Evolutionary conservation across 2,113 vertebrate species (phyloP).

Genomic region (Chunga burmeisteri): DNA sequence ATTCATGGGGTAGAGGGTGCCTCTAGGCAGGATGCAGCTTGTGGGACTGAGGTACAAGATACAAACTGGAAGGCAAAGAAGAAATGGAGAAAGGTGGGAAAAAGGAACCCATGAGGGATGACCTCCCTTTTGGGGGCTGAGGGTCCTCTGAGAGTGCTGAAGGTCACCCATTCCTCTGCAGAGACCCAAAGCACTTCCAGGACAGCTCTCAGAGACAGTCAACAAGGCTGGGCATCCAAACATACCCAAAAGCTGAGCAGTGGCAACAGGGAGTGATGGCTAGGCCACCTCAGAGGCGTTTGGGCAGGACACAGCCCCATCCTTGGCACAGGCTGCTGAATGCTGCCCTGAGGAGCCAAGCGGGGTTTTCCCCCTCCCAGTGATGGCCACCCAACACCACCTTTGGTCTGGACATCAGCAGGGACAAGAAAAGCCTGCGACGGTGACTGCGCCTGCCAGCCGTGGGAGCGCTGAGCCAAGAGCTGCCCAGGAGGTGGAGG

Average conservation of each 20-base stretch:
- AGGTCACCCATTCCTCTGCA: neutral
- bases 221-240: neutral
- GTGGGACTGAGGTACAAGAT: neutral
- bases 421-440: neutral
- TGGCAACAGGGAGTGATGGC: neutral
- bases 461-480: fast-evolving
- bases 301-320: neutral
- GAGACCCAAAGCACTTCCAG: neutral
- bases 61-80: neutral
- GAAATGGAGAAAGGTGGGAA: neutral
- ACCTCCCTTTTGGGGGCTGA: neutral
- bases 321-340: fast-evolving
- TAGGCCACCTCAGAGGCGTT: neutral
- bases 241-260: neutral
- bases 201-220: neutral
- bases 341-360: neutral
- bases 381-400: neutral
- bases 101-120: neutral
- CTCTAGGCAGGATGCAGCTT: neutral
- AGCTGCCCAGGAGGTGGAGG: neutral
- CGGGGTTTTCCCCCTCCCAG: neutral
- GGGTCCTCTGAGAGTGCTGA: neutral
- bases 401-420: neutral
- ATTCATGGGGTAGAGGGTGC: neutral
- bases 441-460: neutral